Base-by-base conservation (phyloP, 2,113 vertebrate species). In the Megaceryle torquata region DNA sequence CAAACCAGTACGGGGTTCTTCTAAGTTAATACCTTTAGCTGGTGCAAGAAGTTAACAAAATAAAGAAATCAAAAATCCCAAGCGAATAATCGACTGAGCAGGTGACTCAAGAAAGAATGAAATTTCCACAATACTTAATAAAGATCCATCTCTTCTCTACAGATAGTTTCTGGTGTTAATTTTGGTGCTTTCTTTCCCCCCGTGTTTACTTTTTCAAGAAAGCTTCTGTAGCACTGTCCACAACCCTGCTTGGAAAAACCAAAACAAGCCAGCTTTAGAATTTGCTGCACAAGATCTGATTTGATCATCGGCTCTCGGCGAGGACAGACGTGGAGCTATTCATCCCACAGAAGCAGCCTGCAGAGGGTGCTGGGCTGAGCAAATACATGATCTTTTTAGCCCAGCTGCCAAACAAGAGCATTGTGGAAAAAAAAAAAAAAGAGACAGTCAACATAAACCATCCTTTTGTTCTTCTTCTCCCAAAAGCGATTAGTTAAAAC, bases 261-360 rank as follows among this genome's bases (percentile, higher is more conserved):
- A 13, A 72, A 90, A 92, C 86, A 96, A 95, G 76, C 25, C 92
- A 70, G 88, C 79, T 93, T 92, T 50, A 74, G 85, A 82, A 77
- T 10, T 57, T 15, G 54, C 68, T 64, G 82, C 92, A 82, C 88
- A 79, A 76, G 93, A 76, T 82, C 39, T 3, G n/a, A 61, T 54
- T 81, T 85, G 82, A 44, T 74, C 26, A 26, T 15, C 1, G 3
- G 24, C 29, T 13, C 51, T 18, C 6, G 1, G 53, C 3, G 26
- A 84, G 88, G 57, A 82, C 75, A 83, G 82, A n/a, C 61, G 56
- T 4, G 0, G 37, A 29, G 61, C 89, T 41, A 61, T 80, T 86
- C 83, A 70, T 10, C 89, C 61, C 2, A 0, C 63, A 56, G 10
- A 13, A 39, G 51, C 64, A 21, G 82, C 43, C 57, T 33, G 65